Conservation (phyloP, 1,140 invertebrate genomes). For the Lamellibrachia luymesi region DNA sequence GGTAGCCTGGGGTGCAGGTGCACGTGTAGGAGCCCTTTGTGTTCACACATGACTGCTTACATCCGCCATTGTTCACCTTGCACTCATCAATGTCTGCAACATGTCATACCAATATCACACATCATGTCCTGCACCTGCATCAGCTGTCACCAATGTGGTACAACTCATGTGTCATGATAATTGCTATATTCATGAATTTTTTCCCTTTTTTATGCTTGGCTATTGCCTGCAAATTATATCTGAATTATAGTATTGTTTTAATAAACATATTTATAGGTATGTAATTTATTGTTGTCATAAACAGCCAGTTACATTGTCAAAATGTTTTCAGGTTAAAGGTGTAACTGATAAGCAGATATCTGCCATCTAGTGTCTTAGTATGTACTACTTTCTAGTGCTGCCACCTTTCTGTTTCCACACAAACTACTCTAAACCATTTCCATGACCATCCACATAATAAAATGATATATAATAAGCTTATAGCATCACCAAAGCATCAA, state of each 20-base stretch:
- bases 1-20: slow-evolving; percentile 44
- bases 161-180: neutral
- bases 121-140: neutral
- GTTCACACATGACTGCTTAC: slow-evolving; percentile 32
- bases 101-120: slow-evolving; percentile 12
- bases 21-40: slow-evolving; percentile 33
- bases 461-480: neutral
- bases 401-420: neutral
- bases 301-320: neutral
- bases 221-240: neutral
- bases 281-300: neutral
- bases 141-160: neutral
- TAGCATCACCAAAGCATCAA: neutral
- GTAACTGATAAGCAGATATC: neutral
- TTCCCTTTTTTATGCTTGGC: neutral
- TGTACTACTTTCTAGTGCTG: neutral
- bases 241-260: neutral
- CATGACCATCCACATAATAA: neutral
- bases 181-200: neutral
- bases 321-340: no score
- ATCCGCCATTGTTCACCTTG: slow-evolving; percentile 32
- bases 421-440: neutral
- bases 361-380: neutral
- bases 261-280: neutral
- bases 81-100: slow-evolving; percentile 44